Evolutionary conservation across 2,888 invertebrate species (phyloP).

Genomic region (Tetheella fluctuosa): DNA sequence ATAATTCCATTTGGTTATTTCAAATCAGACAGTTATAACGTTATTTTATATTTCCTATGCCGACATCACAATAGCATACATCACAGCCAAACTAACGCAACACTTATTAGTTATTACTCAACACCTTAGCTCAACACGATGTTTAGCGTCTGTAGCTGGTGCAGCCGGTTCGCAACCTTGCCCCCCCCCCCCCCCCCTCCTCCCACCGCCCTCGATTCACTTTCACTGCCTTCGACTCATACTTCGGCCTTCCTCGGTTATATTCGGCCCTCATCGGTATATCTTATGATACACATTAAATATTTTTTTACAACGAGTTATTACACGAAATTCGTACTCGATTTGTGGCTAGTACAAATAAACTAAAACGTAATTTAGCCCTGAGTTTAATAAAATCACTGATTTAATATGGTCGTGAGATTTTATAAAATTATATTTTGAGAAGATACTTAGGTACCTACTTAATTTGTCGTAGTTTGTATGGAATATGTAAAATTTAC

Average conservation of each 20-base stretch:
- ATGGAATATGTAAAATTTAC: background rate
- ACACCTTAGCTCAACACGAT: too few species aligned
- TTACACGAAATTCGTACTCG: too few species aligned
- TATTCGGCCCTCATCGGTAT: slow-evolving; percentile 56
- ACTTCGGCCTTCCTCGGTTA: slow-evolving; percentile 53
- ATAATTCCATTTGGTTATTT: background rate
- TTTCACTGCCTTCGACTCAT: slow-evolving; percentile 68
- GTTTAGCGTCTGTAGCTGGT: slow-evolving; percentile 72
- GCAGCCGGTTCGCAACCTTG: slow-evolving; percentile 79
- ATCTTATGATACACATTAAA: slow-evolving; percentile 24
- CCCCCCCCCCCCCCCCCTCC: slow-evolving; percentile 42
- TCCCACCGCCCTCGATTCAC: slow-evolving; percentile 58
- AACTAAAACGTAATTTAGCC: background rate
- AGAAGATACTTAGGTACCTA: too few species aligned
- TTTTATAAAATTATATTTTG: background rate
- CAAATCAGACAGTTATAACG: background rate
- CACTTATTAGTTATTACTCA: slow-evolving; percentile 76
- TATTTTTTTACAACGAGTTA: too few species aligned
- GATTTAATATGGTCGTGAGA: background rate
- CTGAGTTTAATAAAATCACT: background rate
- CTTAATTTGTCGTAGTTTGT: background rate
- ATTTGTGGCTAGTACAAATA: slow-evolving; percentile 33
- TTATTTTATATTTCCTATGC: background rate
- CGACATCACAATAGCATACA: slow-evolving; percentile 43
- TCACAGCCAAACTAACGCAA: slow-evolving; percentile 73